phyloP scores from a whole-genome alignment of 2,113 vertebrate genomes.

The Lagenorhynchus albirostris region DNA sequence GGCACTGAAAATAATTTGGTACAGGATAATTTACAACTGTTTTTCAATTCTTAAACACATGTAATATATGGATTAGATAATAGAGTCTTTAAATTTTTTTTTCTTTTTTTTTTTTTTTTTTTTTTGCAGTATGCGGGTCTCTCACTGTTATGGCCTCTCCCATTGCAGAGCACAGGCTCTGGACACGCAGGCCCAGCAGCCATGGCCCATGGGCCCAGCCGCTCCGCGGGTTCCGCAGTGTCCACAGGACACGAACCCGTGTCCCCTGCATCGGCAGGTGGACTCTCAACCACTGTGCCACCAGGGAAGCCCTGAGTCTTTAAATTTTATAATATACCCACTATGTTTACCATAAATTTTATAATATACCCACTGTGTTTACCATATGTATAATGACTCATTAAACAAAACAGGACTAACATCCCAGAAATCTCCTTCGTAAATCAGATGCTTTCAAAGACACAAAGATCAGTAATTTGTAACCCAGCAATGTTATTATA shows the following conservation, averaged over 20 bases:
- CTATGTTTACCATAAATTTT: not conserved
- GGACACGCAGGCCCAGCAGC: no score
- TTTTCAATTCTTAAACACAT: not conserved
- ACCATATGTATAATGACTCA: not conserved
- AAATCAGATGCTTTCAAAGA: not conserved
- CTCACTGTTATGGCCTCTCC: no score
- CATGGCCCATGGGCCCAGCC: no score
- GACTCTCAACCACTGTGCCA: no score
- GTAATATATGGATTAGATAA: not conserved
- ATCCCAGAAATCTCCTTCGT: not conserved
- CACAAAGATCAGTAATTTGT: not conserved
- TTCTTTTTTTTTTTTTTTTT: no score
- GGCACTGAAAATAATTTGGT: slow-evolving; percentile 4
- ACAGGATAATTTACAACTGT: not conserved
- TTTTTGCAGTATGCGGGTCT: no score
- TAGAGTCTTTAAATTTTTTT: not conserved
- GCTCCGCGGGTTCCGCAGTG: no score
- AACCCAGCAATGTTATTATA: not conserved
- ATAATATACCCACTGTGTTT: not conserved
- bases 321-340: not conserved
- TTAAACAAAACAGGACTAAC: not conserved
- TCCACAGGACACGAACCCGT: no score
- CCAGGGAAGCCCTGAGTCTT: not conserved
- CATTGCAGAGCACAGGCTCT: no score
- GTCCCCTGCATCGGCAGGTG: no score